Evolutionary conservation across 2,113 vertebrate species (phyloP), one percentile per base, ranked within the genome.

Genomic region (Pipra filicauda): DNA sequence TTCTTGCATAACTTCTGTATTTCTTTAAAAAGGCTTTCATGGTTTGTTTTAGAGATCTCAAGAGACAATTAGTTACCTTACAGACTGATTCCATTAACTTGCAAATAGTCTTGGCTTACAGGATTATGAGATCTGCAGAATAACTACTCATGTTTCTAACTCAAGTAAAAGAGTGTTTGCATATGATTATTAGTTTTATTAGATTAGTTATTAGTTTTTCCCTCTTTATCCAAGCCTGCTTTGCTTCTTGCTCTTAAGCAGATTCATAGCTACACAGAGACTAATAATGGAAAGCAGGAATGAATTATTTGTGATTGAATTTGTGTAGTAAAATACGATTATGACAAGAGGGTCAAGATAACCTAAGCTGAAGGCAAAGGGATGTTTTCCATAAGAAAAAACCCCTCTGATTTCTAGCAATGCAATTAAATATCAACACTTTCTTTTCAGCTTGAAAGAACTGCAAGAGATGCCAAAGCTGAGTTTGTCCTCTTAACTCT

Each of bases 191-290:
- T 92, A 71, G 33, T 74, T 96, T 84, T 89, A 87, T 91, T 91
- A 78, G 46, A 74, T 91, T 82, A 75, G 28, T 72, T 94, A 85
- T 69, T 96, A 89, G 67, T 85, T 90, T 82, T 73, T 85, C 41
- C 48, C 46, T 76, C 58, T 74, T 89, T 69, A 82, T 73, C 62
- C 44, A 76, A 93, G 69, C 55, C 72, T 88, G 51, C 72, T 91
- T 91, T 88, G 54, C 83, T 37, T 82, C 49, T 80, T 84, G 59
- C 54, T 75, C 26, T 72, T 55, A 52, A 44, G 44, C 26, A 85
- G 61, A 91, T 77, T 52, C 23, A 33, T 30, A 67, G 74, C 66
- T 91, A 54, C 9, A 18, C 8, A 83, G 31, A 79, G 20, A 43
- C 20, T 67, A 81, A 43, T 46, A 93, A 80, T 2, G 24, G 61